Base-by-base conservation (phyloP, 1,140 invertebrate genomes). In the Aphis gossypii region DNA sequence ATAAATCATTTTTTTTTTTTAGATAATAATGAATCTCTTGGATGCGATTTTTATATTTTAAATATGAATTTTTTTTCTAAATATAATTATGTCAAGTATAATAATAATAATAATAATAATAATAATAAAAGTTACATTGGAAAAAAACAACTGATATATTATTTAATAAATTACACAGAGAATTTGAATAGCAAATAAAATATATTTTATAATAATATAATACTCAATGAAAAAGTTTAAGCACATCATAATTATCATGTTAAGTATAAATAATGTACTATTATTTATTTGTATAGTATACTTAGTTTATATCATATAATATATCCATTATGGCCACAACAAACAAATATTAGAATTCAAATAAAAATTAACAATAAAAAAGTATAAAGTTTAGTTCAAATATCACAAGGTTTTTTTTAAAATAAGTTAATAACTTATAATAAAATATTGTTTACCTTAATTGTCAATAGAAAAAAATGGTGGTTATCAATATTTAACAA, bases 331-430 rank as follows among this genome's bases (percentile, higher is more conserved):
- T n/a, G 60, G 48, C 48, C 21, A 88, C 48, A 88, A 54, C 21
- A 54, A 54, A 88, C 21, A 46, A 44, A 87, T 87, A 30, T 23
- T 87, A 87, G 18, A 48, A 87, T 23, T n/a, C 21, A 87, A 87
- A n/a, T 44, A 35, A 56, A 23, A 38, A 38, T 89, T 56, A 89
- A 56, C 48, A 89, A 30, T 56, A 90, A 90, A 90, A 90, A 60
- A 44, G 38, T 68, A 90, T 68, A 21, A 89, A 56, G 35, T 41
- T 90, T 23, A 90, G 25, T 89, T 68, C 46, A 44, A 68, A 90
- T 90, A 68, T 90, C 54, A 90, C 89, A 90, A 89, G 54, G 41
- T 89, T 89, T 23, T 48, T 30, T 30, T 89, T n/a, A n/a, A 89
- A 89, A 54, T 46, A 87, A 46, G 44, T 87, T 46, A 48, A 87